Evolutionary conservation across 2,888 invertebrate species (phyloP).

Genomic region (Nephrotoma guestfalica): DNA sequence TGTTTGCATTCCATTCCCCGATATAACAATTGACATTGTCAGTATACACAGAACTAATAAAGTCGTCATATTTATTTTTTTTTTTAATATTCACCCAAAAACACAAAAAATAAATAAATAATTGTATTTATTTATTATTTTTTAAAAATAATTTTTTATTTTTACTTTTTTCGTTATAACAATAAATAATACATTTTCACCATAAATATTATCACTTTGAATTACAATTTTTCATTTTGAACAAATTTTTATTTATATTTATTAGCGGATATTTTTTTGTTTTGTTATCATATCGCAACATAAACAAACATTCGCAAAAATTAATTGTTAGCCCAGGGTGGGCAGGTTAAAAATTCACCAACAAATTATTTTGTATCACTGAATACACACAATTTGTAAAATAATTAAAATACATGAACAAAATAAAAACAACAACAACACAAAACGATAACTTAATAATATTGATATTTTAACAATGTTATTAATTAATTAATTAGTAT

Average conservation of each 20-base stretch:
- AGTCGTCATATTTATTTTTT: not conserved
- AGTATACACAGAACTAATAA: not conserved
- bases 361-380: not conserved
- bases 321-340: not conserved
- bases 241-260: not conserved
- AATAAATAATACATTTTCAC: not conserved
- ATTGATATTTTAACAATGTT: not conserved
- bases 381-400: not conserved
- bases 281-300: not conserved
- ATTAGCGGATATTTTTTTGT: not conserved
- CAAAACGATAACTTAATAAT: not conserved
- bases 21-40: not conserved
- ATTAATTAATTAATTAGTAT: not conserved
- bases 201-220: not conserved
- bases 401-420: not conserved
- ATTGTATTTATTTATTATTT: not conserved
- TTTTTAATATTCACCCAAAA: not conserved
- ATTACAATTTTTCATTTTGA: not conserved
- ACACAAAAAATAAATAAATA: not conserved
- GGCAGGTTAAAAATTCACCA: too few relatives aligned
- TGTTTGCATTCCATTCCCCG: slow-evolving; percentile 14
- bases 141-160: not conserved
- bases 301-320: not conserved
- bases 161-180: not conserved
- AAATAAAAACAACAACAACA: not conserved